Evolutionary conservation across 2,113 vertebrate genomes (phyloP).

Genomic region (Hiodon alosoides): DNA sequence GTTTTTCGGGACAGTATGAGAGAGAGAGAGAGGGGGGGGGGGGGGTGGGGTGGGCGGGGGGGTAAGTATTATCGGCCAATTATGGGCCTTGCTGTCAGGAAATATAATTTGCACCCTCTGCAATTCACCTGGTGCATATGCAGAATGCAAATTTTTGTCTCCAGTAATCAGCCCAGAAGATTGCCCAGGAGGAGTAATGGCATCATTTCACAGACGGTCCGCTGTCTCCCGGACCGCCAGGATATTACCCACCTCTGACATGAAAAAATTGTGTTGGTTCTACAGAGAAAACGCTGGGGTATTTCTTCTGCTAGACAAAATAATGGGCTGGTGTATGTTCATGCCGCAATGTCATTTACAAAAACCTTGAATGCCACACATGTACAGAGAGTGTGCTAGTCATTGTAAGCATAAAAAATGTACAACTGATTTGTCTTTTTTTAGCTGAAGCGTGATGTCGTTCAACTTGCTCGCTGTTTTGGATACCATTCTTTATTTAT

Average conservation of each 20-base stretch:
- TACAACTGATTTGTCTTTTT: no score
- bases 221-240: slow-evolving; percentile 72
- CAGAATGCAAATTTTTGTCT: slow-evolving; percentile 98
- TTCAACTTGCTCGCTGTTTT: no score
- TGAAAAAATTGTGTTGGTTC: slow-evolving; percentile 98
- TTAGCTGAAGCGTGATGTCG: no score
- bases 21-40: not conserved
- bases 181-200: slow-evolving; percentile 98
- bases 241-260: slow-evolving; percentile 99
- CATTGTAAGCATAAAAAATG: slow-evolving; percentile 17
- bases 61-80: slow-evolving; percentile 67
- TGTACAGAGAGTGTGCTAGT: slow-evolving; percentile 73
- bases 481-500: no score
- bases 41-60: slow-evolving; percentile 15
- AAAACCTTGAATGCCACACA: slow-evolving; percentile 90
- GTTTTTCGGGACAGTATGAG: slow-evolving; percentile 52
- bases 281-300: slow-evolving; percentile 86
- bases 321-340: slow-evolving; percentile 96
- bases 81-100: slow-evolving; percentile 95
- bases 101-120: slow-evolving; percentile 94
- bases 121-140: slow-evolving; percentile 95
- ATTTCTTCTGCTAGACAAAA: slow-evolving; percentile 88
- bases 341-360: slow-evolving; percentile 91
- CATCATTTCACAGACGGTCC: slow-evolving; percentile 94
- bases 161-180: slow-evolving; percentile 87